Percentiles rank a stretch among this genome's conserved stretches.
Evolutionary conservation across 2,113 vertebrate species (phyloP).

Genomic region (Fukomys damarensis): DNA sequence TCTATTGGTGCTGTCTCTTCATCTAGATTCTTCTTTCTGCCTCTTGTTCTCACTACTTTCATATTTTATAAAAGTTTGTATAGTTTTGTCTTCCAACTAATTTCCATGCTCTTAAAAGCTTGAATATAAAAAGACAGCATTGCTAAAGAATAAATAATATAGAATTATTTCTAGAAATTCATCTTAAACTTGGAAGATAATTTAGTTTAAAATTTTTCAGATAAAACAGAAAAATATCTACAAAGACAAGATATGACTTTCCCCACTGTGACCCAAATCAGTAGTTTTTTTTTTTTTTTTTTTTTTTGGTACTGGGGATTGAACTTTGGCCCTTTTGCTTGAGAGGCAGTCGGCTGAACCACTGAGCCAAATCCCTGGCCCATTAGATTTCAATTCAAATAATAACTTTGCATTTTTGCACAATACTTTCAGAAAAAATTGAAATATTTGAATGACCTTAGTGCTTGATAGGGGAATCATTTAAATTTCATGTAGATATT

Average conservation of each 20-base stretch:
- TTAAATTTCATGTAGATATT: conserved; percentile 67
- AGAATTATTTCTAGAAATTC: neutral
- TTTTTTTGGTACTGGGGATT: too few relatives aligned
- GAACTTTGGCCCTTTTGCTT: too few relatives aligned
- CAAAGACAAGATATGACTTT: neutral
- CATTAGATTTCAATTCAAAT: conserved; percentile 42
- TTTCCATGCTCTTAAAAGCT: neutral
- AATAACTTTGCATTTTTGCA: conserved; percentile 16
- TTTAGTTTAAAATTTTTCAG: neutral
- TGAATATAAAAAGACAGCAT: neutral
- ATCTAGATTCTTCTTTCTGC: neutral
- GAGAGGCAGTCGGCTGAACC: too few relatives aligned
- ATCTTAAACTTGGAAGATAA: neutral
- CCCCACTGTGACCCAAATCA: neutral
- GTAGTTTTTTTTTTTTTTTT: too few relatives aligned
- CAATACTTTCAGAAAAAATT: neutral
- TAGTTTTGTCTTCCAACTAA: neutral
- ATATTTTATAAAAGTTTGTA: neutral
- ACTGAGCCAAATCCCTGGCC: too few relatives aligned
- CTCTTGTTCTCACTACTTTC: neutral
- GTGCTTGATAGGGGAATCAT: conserved; percentile 3
- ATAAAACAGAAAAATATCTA: neutral
- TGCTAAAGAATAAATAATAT: neutral
- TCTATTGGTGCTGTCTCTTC: neutral
- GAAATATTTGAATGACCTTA: neutral